Evolutionary conservation across 2,888 invertebrate species (phyloP).

Genomic region (Thera britannica): DNA sequence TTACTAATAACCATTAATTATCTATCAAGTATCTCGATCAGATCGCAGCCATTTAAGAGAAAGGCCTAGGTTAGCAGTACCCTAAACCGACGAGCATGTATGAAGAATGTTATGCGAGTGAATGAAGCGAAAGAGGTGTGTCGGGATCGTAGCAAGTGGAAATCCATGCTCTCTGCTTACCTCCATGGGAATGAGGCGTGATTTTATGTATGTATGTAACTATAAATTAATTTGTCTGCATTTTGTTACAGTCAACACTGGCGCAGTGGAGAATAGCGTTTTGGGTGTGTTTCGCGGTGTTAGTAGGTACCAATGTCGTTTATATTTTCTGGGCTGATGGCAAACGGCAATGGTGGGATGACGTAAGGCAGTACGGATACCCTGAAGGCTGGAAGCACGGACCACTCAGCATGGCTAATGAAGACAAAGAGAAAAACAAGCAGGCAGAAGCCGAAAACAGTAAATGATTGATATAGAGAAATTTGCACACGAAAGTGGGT

Average conservation of each 20-base stretch:
- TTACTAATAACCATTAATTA: too few relatives aligned
- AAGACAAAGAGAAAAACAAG: constrained; percentile 72
- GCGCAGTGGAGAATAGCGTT: constrained; percentile 89
- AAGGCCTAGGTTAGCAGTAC: too few relatives aligned
- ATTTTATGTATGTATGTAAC: too few relatives aligned
- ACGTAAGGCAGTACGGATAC: constrained; percentile 81
- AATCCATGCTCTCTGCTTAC: too few relatives aligned
- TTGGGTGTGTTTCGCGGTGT: constrained; percentile 88
- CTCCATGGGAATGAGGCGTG: too few relatives aligned
- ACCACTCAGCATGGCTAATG: constrained; percentile 58
- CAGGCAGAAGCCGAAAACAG: constrained; percentile 59
- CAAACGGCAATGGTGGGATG: constrained; percentile 90
- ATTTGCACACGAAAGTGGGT: too few relatives aligned
- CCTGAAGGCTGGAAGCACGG: constrained; percentile 77
- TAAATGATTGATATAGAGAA: constrained; percentile 18
- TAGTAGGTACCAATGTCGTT: constrained; percentile 86
- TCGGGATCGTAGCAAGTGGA: too few relatives aligned
- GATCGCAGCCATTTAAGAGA: too few relatives aligned
- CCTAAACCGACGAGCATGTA: too few relatives aligned
- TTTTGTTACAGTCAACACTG: constrained; percentile 82
- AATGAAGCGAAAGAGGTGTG: too few relatives aligned
- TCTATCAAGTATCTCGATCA: too few relatives aligned
- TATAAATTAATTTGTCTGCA: constrained; percentile 11
- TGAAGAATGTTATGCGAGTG: too few relatives aligned
- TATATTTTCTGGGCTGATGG: constrained; percentile 89